A percentile compares a stretch with the other conserved stretches of the same genome.
These are phyloP conservation scores for Centropyge bicolor DNA, from an alignment of 2,797 vertebrate genomes.

Conservation along the genomic window DNA sequence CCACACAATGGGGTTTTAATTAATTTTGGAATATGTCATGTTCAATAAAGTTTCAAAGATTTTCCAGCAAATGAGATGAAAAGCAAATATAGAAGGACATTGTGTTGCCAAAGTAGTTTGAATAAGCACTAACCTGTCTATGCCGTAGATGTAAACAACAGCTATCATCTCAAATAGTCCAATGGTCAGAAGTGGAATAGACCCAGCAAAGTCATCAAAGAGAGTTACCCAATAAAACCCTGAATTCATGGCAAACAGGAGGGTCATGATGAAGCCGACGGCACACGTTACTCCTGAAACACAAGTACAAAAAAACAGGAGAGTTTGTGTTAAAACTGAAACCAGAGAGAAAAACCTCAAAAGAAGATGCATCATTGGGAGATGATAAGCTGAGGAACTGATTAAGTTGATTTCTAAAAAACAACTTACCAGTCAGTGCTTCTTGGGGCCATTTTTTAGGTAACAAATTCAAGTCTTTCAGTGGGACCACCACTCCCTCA, in stretches of 20 bases:
- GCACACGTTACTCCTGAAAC: conserved; percentile 87
- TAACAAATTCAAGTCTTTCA: conserved; percentile 90
- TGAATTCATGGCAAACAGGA: conserved; percentile 90
- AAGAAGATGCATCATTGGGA: background rate
- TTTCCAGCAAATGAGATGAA: too few relatives aligned
- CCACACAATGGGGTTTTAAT: too few relatives aligned
- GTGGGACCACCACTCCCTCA: conserved; percentile 91
- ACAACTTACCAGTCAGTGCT: conserved; percentile 85
- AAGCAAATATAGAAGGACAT: too few relatives aligned
- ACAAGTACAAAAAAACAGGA: background rate
- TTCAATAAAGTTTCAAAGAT: too few relatives aligned
- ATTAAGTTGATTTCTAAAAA: conserved; percentile 27
- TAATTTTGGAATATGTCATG: too few relatives aligned
- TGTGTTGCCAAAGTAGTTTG: too few relatives aligned
- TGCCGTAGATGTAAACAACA: conserved; percentile 91
- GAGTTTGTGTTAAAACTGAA: background rate
- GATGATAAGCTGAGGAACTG: background rate
- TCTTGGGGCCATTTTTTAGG: conserved; percentile 92
- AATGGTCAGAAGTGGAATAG: conserved; percentile 91
- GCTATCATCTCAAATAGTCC: conserved; percentile 92
- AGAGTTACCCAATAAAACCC: conserved; percentile 94
- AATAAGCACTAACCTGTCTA: conserved; percentile 69
- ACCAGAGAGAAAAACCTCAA: background rate
- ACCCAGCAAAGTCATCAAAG: conserved; percentile 91
- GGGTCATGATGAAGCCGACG: conserved; percentile 84